Evolutionary conservation across 2,888 invertebrate genomes (phyloP).

Genomic region (Drosophila testacea): DNA sequence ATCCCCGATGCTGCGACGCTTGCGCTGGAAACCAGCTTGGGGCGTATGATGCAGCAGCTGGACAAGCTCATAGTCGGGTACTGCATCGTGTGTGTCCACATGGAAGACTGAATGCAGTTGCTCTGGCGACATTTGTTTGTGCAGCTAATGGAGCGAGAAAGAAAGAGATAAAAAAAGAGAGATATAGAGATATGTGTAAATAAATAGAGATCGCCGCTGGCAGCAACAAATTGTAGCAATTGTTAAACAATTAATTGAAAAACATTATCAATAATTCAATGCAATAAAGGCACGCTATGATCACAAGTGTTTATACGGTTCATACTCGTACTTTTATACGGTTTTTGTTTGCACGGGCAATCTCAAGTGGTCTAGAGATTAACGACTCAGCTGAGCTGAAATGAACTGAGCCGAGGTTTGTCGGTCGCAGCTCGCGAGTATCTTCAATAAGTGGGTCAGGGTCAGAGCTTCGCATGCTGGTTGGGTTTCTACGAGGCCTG

Average conservation of each 20-base stretch:
- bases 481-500: conserved; percentile 36
- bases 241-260: conserved; percentile 66
- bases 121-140: conserved; percentile 94
- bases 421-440: conserved; percentile 47
- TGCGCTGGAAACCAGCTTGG: conserved; percentile 61
- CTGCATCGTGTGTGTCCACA: conserved; percentile 89
- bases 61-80: conserved; percentile 94
- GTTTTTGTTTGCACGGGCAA: conserved; percentile 39
- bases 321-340: conserved; percentile 39
- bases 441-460: conserved; percentile 78
- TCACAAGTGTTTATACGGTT: conserved; percentile 63
- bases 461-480: conserved; percentile 67
- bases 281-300: conserved; percentile 49
- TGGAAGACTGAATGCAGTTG: conserved; percentile 94
- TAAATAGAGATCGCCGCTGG: conserved; percentile 39
- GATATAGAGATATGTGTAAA: conserved; percentile 13
- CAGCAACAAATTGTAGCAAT: conserved; percentile 71
- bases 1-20: conserved; percentile 83
- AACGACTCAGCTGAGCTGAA: conserved; percentile 53
- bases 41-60: conserved; percentile 89
- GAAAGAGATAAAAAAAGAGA: conserved; percentile 1
- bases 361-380: conserved; percentile 63
- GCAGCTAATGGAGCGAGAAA: conserved; percentile 87
- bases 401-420: conserved; percentile 26
- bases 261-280: conserved; percentile 68